These are phyloP conservation scores for Scyliorhinus canicula DNA, from an alignment of 2,797 vertebrate species.

Conservation along the genomic window DNA sequence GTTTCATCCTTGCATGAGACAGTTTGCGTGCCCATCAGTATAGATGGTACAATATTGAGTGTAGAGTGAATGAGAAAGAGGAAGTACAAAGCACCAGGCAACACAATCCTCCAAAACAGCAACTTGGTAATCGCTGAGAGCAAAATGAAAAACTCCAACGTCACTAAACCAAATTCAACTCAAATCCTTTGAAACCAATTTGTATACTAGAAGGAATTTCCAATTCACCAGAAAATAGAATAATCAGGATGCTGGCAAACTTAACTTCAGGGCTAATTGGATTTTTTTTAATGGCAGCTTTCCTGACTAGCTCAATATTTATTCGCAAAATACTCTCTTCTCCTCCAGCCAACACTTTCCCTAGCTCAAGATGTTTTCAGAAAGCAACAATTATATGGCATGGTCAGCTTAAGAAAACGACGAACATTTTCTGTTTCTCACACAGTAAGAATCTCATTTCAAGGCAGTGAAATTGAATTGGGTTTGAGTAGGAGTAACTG, in stretches of 20 bases:
- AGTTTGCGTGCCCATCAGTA: not conserved
- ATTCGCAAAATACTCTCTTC: not conserved
- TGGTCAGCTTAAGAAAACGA: not conserved
- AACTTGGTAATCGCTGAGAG: not conserved
- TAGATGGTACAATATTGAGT: not conserved
- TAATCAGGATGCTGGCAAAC: not conserved
- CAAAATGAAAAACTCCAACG: not conserved
- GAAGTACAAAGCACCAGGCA: not conserved
- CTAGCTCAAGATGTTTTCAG: not conserved
- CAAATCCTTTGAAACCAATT: not conserved
- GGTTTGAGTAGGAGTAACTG: not conserved
- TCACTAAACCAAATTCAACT: not conserved
- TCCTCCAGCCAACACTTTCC: not conserved
- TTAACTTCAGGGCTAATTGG: not conserved
- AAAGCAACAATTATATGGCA: not conserved
- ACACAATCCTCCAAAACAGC: not conserved
- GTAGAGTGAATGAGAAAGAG: not conserved
- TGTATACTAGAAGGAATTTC: not conserved
- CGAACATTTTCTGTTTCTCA: not conserved
- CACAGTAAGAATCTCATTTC: not conserved
- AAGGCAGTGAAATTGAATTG: not conserved
- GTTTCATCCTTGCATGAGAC: not conserved
- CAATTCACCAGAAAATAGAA: not conserved
- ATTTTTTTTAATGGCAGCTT: not conserved
- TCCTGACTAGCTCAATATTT: not conserved